A percentile compares a stretch with the other conserved stretches of the same genome.
These are phyloP conservation scores for Chloroceryle aenea DNA, from an alignment of 2,113 vertebrate species.

Conservation along the genomic window DNA sequence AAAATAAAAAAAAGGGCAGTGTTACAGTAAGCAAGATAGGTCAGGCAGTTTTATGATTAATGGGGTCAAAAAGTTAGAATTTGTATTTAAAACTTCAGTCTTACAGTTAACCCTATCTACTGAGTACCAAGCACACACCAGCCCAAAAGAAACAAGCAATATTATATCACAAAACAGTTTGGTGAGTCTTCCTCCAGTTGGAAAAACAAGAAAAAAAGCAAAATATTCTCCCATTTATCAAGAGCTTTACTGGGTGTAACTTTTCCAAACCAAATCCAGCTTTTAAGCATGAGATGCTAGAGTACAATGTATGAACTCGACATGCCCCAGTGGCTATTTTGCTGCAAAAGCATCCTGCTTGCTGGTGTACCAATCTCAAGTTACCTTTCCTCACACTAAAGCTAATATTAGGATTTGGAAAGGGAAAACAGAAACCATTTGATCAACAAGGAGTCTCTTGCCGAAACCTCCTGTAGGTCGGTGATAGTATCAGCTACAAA, in stretches of 20 bases:
- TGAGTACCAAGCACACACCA: not conserved
- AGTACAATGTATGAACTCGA: not conserved
- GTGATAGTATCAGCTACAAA: not conserved
- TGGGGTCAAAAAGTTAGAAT: slow-evolving; percentile 19
- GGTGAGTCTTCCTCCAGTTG: not conserved
- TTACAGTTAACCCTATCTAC: slow-evolving; percentile 17
- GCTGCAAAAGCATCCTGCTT: not conserved
- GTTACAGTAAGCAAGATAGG: slow-evolving; percentile 10
- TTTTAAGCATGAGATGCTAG: not conserved
- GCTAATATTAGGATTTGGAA: not conserved
- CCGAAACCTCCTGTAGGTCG: not conserved
- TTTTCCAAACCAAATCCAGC: not conserved
- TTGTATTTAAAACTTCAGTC: not conserved
- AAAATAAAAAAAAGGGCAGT: not conserved
- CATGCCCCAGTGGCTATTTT: not conserved
- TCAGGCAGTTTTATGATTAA: slow-evolving; percentile 32
- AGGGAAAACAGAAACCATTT: not conserved
- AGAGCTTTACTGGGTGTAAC: not conserved
- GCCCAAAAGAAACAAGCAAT: not conserved
- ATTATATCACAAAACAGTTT: not conserved
- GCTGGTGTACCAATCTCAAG: not conserved
- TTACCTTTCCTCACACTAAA: not conserved
- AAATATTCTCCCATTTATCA: not conserved
- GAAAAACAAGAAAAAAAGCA: not conserved
- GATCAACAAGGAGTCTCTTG: not conserved